Evolutionary conservation across 2,888 invertebrate genomes (phyloP), one percentile per base, ranked within the genome.

Genomic region (Lutraria lutraria): DNA sequence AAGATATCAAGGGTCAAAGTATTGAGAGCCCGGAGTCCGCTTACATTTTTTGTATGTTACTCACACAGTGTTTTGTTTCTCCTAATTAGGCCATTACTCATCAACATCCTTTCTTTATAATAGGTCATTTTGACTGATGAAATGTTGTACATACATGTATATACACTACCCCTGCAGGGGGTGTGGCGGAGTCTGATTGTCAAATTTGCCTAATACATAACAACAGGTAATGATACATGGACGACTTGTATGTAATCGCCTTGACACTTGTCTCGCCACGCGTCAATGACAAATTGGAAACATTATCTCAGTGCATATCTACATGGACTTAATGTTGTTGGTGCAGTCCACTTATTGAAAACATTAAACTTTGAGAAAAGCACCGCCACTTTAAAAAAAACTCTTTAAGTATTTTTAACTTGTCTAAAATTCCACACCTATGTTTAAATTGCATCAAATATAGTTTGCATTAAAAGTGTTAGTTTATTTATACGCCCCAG

Each of bases 51-150:
- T 63, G 25, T 68, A 43, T 25, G 63, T 68, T 68, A 68, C 25
- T n/a, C 63, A 13, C 13, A 76, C 76, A 19, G 53, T 54, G 72
- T 29, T 53, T 53, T 76, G 54, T 84, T 31, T 53, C 53, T 53
- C 53, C 53, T 29, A 76, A 76, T 25, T n/a, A 54, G 16, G 13
- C 53, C 3, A 84, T 72, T 84, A 84, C 54, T 84, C 76, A 84
- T 76, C 72, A 84, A 54, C 29, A 84, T 54, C 76, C 76, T 84
- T 34, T 31, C 76, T 84, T 84, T 84, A 76, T 84, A 54, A 53
- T 21, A 21, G 84, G 84, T 72, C 76, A 84, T 54, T 31, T 34
- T 84, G 43, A 76, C 21, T 52, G 52, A 84, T 84, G 84, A 84
- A 52, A 76, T 54, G 76, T 76, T 76, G 53, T 53, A 68, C n/a